These are phyloP conservation scores for Lophotis ruficrista DNA, from an alignment of 2,113 vertebrate genomes.

Conservation along the genomic window DNA sequence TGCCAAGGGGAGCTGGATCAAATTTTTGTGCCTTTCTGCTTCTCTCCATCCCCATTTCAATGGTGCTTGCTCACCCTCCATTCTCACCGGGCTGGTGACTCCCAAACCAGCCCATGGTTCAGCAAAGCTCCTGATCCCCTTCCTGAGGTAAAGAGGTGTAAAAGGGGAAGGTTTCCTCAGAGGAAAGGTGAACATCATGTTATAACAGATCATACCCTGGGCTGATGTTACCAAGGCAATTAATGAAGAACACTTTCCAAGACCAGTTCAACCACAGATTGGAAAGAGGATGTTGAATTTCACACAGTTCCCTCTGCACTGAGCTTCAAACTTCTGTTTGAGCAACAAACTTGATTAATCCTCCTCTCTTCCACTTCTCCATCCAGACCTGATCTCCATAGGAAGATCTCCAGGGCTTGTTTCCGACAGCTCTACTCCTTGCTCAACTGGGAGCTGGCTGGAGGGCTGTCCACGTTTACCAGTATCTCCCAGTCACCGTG, in stretches of 20 bases:
- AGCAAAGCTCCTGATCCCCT: not conserved
- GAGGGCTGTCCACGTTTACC: not conserved
- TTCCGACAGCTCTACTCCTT: not conserved
- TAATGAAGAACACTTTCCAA: not conserved
- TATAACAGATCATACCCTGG: not conserved
- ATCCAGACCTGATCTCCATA: not conserved
- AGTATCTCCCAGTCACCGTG: not conserved
- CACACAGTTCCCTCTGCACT: not conserved
- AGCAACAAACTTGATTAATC: not conserved
- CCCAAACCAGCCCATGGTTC: not conserved
- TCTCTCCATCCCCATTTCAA: not conserved
- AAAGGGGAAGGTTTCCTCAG: not conserved
- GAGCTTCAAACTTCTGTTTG: too few species aligned
- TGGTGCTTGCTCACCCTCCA: not conserved
- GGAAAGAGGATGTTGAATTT: not conserved
- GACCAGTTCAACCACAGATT: not conserved
- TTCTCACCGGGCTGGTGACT: not conserved
- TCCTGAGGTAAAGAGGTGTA: not conserved
- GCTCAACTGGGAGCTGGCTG: not conserved
- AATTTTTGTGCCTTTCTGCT: not conserved
- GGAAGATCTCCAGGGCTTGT: not conserved
- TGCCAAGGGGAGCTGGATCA: not conserved
- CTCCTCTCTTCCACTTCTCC: not conserved
- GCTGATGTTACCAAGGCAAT: not conserved
- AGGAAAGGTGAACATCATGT: not conserved